Evolutionary conservation across 2,888 invertebrate genomes (phyloP).

Genomic region (Acanthosoma haemorrhoidale): DNA sequence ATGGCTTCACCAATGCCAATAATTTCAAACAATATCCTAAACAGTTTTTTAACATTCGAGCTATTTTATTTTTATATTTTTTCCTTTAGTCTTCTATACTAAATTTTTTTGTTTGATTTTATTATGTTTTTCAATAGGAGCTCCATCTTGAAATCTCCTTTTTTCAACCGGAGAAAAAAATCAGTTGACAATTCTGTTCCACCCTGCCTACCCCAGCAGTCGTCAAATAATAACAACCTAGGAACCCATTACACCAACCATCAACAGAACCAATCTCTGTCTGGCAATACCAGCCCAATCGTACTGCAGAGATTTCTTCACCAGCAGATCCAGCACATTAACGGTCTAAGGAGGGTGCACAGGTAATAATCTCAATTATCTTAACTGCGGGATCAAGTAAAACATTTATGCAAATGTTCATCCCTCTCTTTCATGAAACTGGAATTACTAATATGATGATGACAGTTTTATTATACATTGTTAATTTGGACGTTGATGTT

Average conservation of each 20-base stretch:
- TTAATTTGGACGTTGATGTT: too few relatives aligned
- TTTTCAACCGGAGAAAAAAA: slow-evolving; percentile 36
- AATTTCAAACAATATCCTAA: too few relatives aligned
- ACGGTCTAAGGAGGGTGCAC: slow-evolving; percentile 43
- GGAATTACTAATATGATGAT: too few relatives aligned
- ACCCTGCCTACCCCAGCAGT: neutral
- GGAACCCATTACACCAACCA: neutral
- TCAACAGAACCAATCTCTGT: slow-evolving; percentile 40
- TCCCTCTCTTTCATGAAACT: too few relatives aligned
- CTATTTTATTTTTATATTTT: too few relatives aligned
- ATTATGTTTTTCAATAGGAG: slow-evolving; percentile 33
- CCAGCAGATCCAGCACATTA: slow-evolving; percentile 66
- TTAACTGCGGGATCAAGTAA: too few relatives aligned
- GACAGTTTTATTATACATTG: too few relatives aligned
- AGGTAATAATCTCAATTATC: slow-evolving; percentile 31
- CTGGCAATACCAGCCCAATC: slow-evolving; percentile 71
- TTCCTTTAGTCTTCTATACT: too few relatives aligned
- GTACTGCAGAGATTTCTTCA: slow-evolving; percentile 72
- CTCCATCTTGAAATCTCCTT: slow-evolving; percentile 35
- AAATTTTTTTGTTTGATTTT: too few relatives aligned
- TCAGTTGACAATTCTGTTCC: slow-evolving; percentile 21
- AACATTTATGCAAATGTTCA: too few relatives aligned
- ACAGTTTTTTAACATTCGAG: too few relatives aligned
- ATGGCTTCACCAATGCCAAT: too few relatives aligned
- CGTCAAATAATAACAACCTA: neutral